These are phyloP conservation scores for Drosophila melanogaster DNA, from an alignment of 1,140 invertebrate genomes.

Conservation along the genomic window DNA sequence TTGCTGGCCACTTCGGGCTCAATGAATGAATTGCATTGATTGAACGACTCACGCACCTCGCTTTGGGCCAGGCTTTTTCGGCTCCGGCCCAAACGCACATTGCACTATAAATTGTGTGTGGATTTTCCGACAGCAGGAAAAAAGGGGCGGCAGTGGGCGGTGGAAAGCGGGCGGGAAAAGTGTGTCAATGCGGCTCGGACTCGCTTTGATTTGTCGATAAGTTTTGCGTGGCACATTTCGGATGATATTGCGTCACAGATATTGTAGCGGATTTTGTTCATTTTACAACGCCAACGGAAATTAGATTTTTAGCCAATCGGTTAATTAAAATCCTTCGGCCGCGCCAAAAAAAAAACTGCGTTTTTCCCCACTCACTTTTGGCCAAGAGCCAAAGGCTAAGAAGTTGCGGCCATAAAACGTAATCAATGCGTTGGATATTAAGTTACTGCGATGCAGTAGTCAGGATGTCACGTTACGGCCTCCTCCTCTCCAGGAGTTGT, in stretches of 20 bases:
- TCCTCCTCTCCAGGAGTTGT: constrained; percentile 53
- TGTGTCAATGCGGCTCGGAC: constrained; percentile 57
- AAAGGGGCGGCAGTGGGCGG: constrained; percentile 15
- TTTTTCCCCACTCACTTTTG: constrained; percentile 54
- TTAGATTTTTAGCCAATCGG: constrained; percentile 56
- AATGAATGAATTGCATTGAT: constrained; percentile 82
- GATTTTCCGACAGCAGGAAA: constrained; percentile 39
- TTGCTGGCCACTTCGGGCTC: constrained; percentile 64
- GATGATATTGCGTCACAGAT: constrained; percentile 46
- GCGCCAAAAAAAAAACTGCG: neutral
- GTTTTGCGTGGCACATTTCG: constrained; percentile 64
- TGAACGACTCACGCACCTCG: constrained; percentile 70
- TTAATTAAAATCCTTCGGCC: constrained; percentile 76
- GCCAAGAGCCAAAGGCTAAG: constrained; percentile 33
- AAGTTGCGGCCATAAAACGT: constrained; percentile 60
- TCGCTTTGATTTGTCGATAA: constrained; percentile 70
- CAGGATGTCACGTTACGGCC: constrained; percentile 76
- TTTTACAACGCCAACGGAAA: constrained; percentile 57
- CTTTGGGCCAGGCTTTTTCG: constrained; percentile 35
- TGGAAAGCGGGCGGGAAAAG: constrained; percentile 33
- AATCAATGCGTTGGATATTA: constrained; percentile 69
- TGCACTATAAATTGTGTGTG: constrained; percentile 65
- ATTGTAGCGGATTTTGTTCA: constrained; percentile 10
- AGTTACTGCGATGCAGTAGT: constrained; percentile 41
- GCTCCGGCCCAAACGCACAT: constrained; percentile 16